These are phyloP conservation scores for Brachyalestes nurse DNA, from an alignment of 2,797 vertebrate species.

Conservation along the genomic window DNA sequence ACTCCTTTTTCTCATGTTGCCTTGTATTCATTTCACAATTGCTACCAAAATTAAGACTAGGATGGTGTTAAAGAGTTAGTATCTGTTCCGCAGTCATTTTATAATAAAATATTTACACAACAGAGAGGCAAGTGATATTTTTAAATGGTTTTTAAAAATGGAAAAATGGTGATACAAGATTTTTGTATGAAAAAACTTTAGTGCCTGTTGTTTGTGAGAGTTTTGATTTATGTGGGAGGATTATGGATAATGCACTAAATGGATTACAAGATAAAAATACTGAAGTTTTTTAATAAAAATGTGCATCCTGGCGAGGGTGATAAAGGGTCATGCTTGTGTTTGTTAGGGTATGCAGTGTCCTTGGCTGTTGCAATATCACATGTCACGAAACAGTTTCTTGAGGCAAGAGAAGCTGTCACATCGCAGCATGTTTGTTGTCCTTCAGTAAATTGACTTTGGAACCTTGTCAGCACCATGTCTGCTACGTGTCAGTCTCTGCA, in stretches of 20 bases:
- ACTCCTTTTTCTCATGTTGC: not conserved
- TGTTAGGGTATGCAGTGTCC: not conserved
- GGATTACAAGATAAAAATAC: too few species aligned
- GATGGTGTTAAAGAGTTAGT: not conserved
- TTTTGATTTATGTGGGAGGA: not conserved
- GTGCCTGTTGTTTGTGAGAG: not conserved
- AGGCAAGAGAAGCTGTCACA: not conserved
- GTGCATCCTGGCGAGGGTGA: not conserved
- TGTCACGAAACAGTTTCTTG: not conserved
- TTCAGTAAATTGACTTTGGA: slow-evolving; percentile 22
- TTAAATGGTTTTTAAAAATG: not conserved
- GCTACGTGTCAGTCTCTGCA: slow-evolving; percentile 12
- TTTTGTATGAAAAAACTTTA: not conserved
- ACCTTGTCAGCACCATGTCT: not conserved
- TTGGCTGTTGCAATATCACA: not conserved
- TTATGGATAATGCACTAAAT: not conserved
- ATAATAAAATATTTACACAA: too few species aligned
- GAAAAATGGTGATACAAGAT: not conserved
- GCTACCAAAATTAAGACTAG: not conserved
- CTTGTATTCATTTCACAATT: not conserved
- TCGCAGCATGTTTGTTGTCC: slow-evolving; percentile 21
- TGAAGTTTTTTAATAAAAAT: not conserved
- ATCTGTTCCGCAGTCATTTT: not conserved
- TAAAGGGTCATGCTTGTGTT: not conserved
- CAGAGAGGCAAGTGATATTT: not conserved